Base-by-base conservation (phyloP, 2,113 vertebrate species). In the Ellobius talpinus region DNA sequence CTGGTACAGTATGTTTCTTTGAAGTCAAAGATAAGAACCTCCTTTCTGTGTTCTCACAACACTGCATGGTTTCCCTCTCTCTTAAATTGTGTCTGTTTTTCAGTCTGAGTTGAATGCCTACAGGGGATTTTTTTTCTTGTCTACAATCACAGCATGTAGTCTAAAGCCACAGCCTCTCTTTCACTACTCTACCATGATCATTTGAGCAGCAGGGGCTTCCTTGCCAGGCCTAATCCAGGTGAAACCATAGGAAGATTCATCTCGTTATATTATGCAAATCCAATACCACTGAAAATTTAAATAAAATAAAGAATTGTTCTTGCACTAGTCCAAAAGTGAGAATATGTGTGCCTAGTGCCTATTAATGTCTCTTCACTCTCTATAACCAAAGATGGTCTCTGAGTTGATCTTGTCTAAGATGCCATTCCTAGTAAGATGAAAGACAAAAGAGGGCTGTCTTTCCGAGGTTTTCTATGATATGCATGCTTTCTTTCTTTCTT, bases 401-500 rank as follows among this genome's bases (percentile, higher is more conserved):
- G 16, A 86, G 39, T 14, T 94, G 78, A 47, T 26, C 3, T 70
- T 90, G 42, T 26, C n/a, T 84, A 90, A 86, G 77, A 87, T 73
- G 42, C 24, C n/a, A 77, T 92, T 79, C 76, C 42, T 96, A 73
- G 81, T 94, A 96, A 97, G 86, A 73, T 50, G 79, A 85, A 50
- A 61, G 13, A 89, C n/a, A 87, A 86, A 65, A 24, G 29, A 66
- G 82, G 84, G 16, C 78, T 73, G 58, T 85, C 61, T 93, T 98
- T 90, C 91, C n/a, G 97, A 89, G 91, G 96, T 90, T 96, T 88
- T 47, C 74, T 87, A 31, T 89, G 91, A 93, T 55, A 95, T 90
- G 96, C 87, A 89, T n/a, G 63, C 73, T n/a, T n/a, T 74, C 55
- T 5, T 19, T 58, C 55, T 58, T 21, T 21, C 55, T 58, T 19